phyloP scores from a whole-genome alignment of 2,888 invertebrate species.

The Nemurella pictetii region DNA sequence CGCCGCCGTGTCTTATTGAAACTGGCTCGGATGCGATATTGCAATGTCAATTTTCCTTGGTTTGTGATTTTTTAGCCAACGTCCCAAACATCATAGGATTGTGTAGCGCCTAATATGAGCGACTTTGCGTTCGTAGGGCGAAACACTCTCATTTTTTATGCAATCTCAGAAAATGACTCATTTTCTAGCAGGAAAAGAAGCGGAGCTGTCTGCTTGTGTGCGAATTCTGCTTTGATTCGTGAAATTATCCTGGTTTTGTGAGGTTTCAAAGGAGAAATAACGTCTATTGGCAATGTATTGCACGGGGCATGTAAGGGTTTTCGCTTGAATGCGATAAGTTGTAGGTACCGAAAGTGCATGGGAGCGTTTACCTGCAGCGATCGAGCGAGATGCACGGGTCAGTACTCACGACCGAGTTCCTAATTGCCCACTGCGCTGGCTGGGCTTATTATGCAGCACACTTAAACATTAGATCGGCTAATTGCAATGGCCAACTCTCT shows the following conservation, averaged over 20 bases:
- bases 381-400: not conserved
- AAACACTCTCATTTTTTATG: not conserved
- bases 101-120: conserved; percentile 1
- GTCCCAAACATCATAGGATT: not conserved
- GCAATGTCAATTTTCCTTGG: not conserved
- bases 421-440: not conserved
- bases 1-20: conserved; percentile 9
- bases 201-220: not conserved
- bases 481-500: too few species aligned
- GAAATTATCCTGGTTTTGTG: not conserved
- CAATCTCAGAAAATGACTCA: not conserved
- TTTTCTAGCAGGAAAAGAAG: not conserved
- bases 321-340: not conserved
- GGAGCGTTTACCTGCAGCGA: not conserved
- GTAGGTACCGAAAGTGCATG: not conserved
- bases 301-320: not conserved
- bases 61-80: not conserved
- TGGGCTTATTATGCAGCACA: too few species aligned
- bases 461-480: too few species aligned
- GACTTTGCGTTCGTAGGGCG: not conserved
- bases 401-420: not conserved
- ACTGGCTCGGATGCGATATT: not conserved
- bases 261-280: not conserved
- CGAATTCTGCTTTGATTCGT: not conserved
- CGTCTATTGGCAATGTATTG: not conserved